These are phyloP conservation scores for Gymnoscopelus braueri DNA, from an alignment of 2,797 vertebrate genomes.

Conservation along the genomic window DNA sequence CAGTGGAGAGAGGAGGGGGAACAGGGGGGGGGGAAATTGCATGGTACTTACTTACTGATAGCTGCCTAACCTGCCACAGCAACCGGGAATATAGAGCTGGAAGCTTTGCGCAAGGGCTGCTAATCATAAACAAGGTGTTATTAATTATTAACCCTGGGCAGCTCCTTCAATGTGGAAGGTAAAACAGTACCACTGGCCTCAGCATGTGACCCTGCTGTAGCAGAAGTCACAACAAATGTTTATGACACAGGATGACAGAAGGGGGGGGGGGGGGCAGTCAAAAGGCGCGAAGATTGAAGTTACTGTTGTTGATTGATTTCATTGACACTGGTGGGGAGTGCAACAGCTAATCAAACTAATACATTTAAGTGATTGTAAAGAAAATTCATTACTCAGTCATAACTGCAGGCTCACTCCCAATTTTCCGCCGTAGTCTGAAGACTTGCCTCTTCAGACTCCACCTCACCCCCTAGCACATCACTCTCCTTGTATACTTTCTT, in stretches of 20 bases:
- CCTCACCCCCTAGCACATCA: too few species aligned
- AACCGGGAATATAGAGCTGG: conserved; percentile 43
- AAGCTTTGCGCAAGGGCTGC: conserved; percentile 66
- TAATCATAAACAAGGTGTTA: conserved; percentile 80
- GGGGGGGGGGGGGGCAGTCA: neutral
- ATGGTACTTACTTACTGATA: conserved; percentile 36
- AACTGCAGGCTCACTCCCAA: too few species aligned
- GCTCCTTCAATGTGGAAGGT: conserved; percentile 53
- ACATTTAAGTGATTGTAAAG: too few species aligned
- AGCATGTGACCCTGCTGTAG: conserved; percentile 60
- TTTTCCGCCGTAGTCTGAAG: too few species aligned
- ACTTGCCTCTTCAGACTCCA: too few species aligned
- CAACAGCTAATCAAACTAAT: too few species aligned
- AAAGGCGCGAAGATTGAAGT: neutral
- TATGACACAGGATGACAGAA: neutral
- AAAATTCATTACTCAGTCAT: too few species aligned
- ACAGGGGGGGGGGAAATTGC: conserved; percentile 22
- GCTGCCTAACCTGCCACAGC: conserved; percentile 49
- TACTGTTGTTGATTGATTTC: too few species aligned
- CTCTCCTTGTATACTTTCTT: too few species aligned
- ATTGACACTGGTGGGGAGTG: too few species aligned
- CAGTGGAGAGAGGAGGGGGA: conserved; percentile 10
- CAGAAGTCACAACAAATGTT: conserved; percentile 27
- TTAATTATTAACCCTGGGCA: conserved; percentile 79
- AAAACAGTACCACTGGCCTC: conserved; percentile 49